Base-by-base conservation (phyloP, 2,797 vertebrate genomes). In the Lemur catta region DNA sequence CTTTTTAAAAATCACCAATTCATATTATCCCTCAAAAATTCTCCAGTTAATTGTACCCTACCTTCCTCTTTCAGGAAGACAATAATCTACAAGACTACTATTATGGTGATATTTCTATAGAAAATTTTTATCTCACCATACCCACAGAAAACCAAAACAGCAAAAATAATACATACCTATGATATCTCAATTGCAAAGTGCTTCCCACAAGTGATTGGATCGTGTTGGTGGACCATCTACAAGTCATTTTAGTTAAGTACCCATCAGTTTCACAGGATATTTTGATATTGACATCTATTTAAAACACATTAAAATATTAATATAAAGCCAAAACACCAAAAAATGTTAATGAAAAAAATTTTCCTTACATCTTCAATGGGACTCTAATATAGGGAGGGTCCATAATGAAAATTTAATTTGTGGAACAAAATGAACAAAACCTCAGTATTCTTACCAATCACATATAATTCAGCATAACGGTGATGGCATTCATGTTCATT, bases 251-350 rank as follows among this genome's bases (percentile, higher is more conserved):
- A 82, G 99, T 98, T 93, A 99, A 98, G 89, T 99, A 98, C 0
- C 99, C 99, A 46, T 99, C 99, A 22, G 99, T 99, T 98, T 99
- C 98, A 98, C 99, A 99, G 30, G 97, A 98, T 96, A 99, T 99
- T 86, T 82, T 98, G 95, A 99, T 98, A 97, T 98, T 98, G 98
- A 98, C 94, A 98, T 99, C 99, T 99, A 98, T 98, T 98, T 95
- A 95, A 98, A 98, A 98, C 96, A 98, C 28, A 98, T 35, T 28
- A 89, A 97, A 97, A 93, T 67, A 97, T 98, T 96, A 98, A 95
- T 63, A 85, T 28, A 75, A 89, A 76, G 82, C 71, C 38, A 89
- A 11, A 92, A 63, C 1, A 57, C 18, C 94, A 92, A 91, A 81
- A 43, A 52, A 20, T 22, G 69, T 89, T 33, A 92, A 95, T 79